Evolutionary conservation across 2,888 invertebrate species (phyloP).

Genomic region (Diachrysia chrysitis): DNA sequence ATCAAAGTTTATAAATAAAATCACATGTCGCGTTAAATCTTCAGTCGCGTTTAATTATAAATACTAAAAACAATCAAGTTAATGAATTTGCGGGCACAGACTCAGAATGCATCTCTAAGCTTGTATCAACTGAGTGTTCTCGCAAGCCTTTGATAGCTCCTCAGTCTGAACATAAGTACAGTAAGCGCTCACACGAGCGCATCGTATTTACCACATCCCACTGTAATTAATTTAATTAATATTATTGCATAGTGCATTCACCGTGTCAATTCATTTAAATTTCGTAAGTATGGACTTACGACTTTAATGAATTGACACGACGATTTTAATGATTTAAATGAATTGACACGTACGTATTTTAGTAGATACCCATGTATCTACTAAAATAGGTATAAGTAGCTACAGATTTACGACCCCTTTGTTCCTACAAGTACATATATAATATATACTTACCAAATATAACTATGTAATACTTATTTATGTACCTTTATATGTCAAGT

Average conservation of each 20-base stretch:
- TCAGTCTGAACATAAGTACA: constrained; percentile 23
- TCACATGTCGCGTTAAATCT: too few relatives aligned
- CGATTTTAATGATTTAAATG: too few relatives aligned
- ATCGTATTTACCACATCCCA: constrained; percentile 32
- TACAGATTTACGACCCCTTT: too few relatives aligned
- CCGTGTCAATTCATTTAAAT: background rate
- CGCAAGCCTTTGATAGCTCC: constrained; percentile 20
- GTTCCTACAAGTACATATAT: too few relatives aligned
- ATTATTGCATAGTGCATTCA: constrained; percentile 16
- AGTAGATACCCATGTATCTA: too few relatives aligned
- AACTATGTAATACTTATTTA: too few relatives aligned
- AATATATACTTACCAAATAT: too few relatives aligned
- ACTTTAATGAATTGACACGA: too few relatives aligned
- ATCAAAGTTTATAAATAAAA: background rate
- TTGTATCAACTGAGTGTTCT: constrained; percentile 38
- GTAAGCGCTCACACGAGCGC: constrained; percentile 46
- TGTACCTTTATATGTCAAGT: too few relatives aligned
- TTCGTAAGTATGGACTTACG: background rate
- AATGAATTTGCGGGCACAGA: background rate
- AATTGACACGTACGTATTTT: too few relatives aligned
- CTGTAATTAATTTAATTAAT: constrained; percentile 52
- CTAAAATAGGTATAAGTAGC: too few relatives aligned
- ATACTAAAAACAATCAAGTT: background rate
- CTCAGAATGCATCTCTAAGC: constrained; percentile 21
- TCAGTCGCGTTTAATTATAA: background rate